Conservation (phyloP, 1,140 invertebrate genomes). For the Lamellibrachia luymesi region DNA sequence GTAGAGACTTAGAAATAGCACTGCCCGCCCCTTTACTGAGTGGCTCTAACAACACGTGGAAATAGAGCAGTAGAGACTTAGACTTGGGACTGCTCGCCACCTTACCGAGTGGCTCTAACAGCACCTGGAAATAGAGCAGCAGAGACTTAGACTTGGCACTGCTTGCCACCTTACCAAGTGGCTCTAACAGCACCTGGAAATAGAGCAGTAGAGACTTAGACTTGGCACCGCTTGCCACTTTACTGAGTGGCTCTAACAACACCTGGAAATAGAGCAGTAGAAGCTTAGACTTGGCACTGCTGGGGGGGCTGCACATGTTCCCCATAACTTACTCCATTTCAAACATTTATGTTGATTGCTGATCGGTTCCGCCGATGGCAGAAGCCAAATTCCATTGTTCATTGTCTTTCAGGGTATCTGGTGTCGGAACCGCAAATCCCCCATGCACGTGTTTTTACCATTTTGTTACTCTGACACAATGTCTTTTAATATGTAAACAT, state of each 20-base stretch:
- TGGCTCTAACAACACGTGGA: conserved; percentile 40
- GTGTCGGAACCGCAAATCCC: no score
- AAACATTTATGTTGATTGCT: no score
- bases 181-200: conserved; percentile 49
- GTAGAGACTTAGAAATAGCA: no score
- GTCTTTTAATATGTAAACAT: no score
- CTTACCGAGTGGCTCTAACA: conserved; percentile 49
- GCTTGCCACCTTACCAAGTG: conserved; percentile 48
- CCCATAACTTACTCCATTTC: no score
- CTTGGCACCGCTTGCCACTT: conserved; percentile 38
- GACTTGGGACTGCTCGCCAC: conserved; percentile 44
- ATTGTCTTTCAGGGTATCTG: no score
- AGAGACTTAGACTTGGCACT: background rate
- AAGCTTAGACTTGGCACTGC: conserved; percentile 13
- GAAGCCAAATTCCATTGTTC: no score
- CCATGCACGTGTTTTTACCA: no score
- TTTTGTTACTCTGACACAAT: no score
- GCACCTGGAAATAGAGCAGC: conserved; percentile 40
- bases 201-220: conserved; percentile 26
- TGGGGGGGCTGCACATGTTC: conserved; percentile 11
- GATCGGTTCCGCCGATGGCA: no score
- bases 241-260: conserved; percentile 49
- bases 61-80: conserved; percentile 21
- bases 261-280: conserved; percentile 39
- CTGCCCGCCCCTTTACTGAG: no score